Conservation (phyloP, 2,797 vertebrate species). For the Acestrorhynchus altus region DNA sequence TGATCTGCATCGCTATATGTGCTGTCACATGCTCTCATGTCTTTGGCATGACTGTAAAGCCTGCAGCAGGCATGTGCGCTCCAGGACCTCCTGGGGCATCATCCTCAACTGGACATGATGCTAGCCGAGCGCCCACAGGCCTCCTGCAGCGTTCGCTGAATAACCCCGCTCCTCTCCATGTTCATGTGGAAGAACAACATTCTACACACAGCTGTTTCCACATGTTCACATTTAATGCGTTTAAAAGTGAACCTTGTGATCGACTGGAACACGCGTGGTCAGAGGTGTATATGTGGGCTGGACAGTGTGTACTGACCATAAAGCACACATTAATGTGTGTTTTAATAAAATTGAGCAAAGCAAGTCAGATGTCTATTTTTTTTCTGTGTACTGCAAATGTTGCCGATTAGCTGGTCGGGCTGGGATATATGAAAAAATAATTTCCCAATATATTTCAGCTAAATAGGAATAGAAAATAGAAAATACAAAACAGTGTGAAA, state of each 20-base stretch:
- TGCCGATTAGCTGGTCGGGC: too few relatives aligned
- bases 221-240: neutral
- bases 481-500: too few relatives aligned
- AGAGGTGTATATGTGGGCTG: neutral
- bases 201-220: neutral
- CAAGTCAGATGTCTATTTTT: too few relatives aligned
- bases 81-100: constrained; percentile 23
- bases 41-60: constrained; percentile 28
- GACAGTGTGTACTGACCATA: too few relatives aligned
- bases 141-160: neutral
- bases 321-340: too few relatives aligned
- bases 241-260: neutral
- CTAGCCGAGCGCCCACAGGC: constrained; percentile 24
- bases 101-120: constrained; percentile 16
- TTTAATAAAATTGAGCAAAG: too few relatives aligned
- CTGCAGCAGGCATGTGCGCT: constrained; percentile 5
- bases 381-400: too few relatives aligned
- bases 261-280: neutral
- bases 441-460: too few relatives aligned
- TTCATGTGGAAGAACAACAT: neutral
- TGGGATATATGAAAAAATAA: too few relatives aligned
- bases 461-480: too few relatives aligned
- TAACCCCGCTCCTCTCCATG: neutral
- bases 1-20: constrained; percentile 5
- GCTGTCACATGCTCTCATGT: constrained; percentile 29